Conservation (phyloP, 2,888 invertebrate genomes). For the Orchesellides sinensis region DNA sequence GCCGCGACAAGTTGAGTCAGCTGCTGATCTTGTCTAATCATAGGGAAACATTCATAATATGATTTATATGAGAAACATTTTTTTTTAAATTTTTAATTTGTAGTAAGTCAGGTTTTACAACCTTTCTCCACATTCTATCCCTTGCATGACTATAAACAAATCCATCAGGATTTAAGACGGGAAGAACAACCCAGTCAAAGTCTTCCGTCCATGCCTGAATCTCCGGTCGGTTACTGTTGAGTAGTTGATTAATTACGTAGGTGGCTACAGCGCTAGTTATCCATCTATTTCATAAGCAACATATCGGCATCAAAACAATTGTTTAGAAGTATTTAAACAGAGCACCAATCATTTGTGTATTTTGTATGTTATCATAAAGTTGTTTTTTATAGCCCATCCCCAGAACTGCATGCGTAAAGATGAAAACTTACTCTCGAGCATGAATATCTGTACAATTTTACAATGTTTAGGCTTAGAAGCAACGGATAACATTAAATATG, state of each 20-base stretch:
- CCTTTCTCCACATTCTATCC: conserved; percentile 77
- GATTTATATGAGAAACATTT: too few relatives aligned
- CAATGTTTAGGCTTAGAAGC: background rate
- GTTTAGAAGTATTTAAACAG: background rate
- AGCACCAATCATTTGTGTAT: too few relatives aligned
- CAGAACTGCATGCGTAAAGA: too few relatives aligned
- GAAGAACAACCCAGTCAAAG: conserved; percentile 83
- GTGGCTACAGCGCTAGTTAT: conserved; percentile 84
- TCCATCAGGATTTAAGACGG: conserved; percentile 72
- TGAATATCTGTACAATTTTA: conserved; percentile 64
- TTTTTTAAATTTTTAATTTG: too few relatives aligned
- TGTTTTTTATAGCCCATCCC: too few relatives aligned
- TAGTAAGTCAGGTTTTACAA: too few relatives aligned
- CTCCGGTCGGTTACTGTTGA: conserved; percentile 81
- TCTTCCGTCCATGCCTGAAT: conserved; percentile 81
- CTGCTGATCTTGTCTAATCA: conserved; percentile 74
- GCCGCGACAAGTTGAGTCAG: conserved; percentile 76
- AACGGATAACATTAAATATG: too few relatives aligned
- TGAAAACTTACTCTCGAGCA: conserved; percentile 79
- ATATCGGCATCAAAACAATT: too few relatives aligned
- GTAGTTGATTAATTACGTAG: conserved; percentile 84
- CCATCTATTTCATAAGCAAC: too few relatives aligned
- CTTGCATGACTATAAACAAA: conserved; percentile 55
- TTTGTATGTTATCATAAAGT: too few relatives aligned
- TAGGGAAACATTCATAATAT: too few relatives aligned